Base-by-base conservation (phyloP, 2,113 vertebrate genomes). In the Fukomys damarensis region DNA sequence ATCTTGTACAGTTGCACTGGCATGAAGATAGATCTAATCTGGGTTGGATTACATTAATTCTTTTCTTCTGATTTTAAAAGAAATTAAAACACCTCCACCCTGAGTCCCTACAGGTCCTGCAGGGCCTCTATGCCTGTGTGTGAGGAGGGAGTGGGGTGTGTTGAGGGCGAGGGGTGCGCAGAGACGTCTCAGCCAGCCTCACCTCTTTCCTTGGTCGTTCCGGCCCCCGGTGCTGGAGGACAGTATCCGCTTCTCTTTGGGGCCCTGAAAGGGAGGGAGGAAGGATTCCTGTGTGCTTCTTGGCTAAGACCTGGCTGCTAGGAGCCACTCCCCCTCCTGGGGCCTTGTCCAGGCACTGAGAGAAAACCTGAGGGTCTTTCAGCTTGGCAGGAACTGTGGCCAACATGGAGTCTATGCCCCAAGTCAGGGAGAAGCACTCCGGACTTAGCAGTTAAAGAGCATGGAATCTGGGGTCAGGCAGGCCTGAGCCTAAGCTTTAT, bases 171-270 rank as follows among this genome's bases (percentile, higher is more conserved):
- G 41, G 4, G 52, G 80, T 80, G 46, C n/a, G 58, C n/a, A 74
- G 66, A 35, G 52, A 26, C 32, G 30, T 0, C 3, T 0, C 4
- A 9, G 32, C 0, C 1, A 59, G 43, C 82, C 98, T 98, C 95
- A 99, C 99, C 99, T 99, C 91, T 99, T 99, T 72, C 98, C 98
- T 65, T 99, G 97, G 95, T 99, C 99, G 86, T 96, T 98, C 87
- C 98, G 99, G 96, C 94, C 98, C n/a, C 97, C 91, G 1, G 99
- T 98, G 93, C 97, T 98, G 93, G 98, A 98, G 1, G 98, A 96
- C 49, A 99, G 97, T 86, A 99, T 98, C 98, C 99, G 99, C 97
- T 99, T 99, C 61, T 99, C 99, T 98, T 99, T 99, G 3, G 99
- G 99, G 28, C 93, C 99, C 99, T 99, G 19, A 54, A n/a, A 89